phyloP scores from a whole-genome alignment of 2,113 vertebrate genomes.

The Leptobrachium leishanense region DNA sequence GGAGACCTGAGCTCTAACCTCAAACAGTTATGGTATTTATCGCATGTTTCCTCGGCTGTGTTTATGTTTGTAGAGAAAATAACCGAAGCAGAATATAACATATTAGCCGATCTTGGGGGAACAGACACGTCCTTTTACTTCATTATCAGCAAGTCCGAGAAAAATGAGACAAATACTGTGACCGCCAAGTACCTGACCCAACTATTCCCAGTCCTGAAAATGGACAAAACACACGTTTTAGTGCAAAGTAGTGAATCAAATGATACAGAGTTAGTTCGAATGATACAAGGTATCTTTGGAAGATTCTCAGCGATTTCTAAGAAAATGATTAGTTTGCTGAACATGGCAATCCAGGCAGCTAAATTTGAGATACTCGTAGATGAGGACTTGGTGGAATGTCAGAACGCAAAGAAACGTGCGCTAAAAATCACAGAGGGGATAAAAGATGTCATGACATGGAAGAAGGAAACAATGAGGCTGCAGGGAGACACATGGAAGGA shows the following conservation, averaged over 20 bases:
- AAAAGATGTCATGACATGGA: constrained; percentile 15
- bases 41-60: constrained; percentile 53
- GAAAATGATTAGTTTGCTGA: constrained; percentile 35
- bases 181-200: constrained; percentile 51
- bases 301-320: constrained; percentile 14
- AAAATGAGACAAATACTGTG: constrained; percentile 51
- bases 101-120: constrained; percentile 40
- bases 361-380: constrained; percentile 50
- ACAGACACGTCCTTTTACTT: constrained; percentile 55
- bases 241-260: constrained; percentile 49
- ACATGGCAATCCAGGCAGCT: constrained; percentile 43
- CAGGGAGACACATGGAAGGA: constrained; percentile 52
- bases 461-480: constrained; percentile 54
- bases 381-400: constrained; percentile 2
- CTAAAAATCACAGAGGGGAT: background rate
- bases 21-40: constrained; percentile 58
- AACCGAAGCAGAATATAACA: constrained; percentile 55
- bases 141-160: constrained; percentile 54
- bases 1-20: constrained; percentile 59
- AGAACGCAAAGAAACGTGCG: constrained; percentile 6
- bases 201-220: constrained; percentile 48
- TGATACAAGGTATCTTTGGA: constrained; percentile 46
- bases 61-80: constrained; percentile 61
- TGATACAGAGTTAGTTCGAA: constrained; percentile 24
- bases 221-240: constrained; percentile 54